These are phyloP conservation scores for Corvus moneduloides DNA, from an alignment of 2,113 vertebrate genomes.

Conservation along the genomic window DNA sequence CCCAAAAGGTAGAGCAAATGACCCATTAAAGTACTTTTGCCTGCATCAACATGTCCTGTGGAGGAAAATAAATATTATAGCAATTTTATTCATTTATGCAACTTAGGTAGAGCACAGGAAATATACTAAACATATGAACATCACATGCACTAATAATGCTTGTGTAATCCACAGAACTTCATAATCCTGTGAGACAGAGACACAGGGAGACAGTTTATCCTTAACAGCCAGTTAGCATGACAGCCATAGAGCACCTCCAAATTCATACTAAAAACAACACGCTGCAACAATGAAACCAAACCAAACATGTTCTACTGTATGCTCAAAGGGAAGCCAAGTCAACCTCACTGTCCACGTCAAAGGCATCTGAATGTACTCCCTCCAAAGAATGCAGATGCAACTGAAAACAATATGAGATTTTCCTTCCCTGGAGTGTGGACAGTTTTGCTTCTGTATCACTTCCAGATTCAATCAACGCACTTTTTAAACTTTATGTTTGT, in stretches of 20 bases:
- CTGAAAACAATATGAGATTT: not conserved
- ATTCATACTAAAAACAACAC: not conserved
- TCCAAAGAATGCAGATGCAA: not conserved
- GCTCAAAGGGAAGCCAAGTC: not conserved
- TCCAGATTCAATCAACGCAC: not conserved
- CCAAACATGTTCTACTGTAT: not conserved
- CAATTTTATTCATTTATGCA: not conserved
- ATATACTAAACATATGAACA: not conserved
- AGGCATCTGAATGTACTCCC: not conserved
- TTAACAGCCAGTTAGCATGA: not conserved
- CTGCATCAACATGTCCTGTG: slow-evolving; percentile 95
- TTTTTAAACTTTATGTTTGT: not conserved
- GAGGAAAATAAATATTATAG: not conserved
- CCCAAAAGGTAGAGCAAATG: slow-evolving; percentile 95
- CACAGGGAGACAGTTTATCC: not conserved
- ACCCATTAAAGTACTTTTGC: slow-evolving; percentile 98
- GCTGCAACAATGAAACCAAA: not conserved
- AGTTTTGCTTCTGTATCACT: not conserved
- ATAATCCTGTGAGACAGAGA: not conserved
- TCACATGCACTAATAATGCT: not conserved
- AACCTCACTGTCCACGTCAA: not conserved
- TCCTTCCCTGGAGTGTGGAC: not conserved
- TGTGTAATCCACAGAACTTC: not conserved
- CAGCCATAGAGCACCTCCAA: not conserved
- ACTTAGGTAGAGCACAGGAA: not conserved